phyloP scores from a whole-genome alignment of 2,888 invertebrate species.

The Melanostoma mellinum region DNA sequence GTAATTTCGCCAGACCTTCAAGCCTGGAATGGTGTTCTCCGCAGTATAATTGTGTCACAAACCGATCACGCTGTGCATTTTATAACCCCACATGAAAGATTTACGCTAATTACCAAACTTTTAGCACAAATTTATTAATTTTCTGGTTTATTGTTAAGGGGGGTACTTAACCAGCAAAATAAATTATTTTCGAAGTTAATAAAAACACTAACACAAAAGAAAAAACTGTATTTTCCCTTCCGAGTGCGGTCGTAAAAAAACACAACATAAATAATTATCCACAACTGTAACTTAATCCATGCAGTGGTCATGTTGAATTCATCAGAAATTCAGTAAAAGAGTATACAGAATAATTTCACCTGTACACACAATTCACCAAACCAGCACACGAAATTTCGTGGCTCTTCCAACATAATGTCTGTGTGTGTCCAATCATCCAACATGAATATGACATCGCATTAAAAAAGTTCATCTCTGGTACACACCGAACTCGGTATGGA shows the following conservation, averaged over 20 bases:
- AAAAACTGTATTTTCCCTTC: slow-evolving; percentile 6
- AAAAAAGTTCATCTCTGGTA: slow-evolving; percentile 44
- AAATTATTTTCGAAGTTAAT: slow-evolving; percentile 29
- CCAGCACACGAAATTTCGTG: slow-evolving; percentile 39
- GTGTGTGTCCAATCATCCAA: slow-evolving; percentile 53
- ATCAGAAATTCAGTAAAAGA: slow-evolving; percentile 34
- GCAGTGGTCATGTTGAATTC: slow-evolving; percentile 56
- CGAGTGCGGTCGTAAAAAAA: slow-evolving; percentile 37
- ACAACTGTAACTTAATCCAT: slow-evolving; percentile 61
- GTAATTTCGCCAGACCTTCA: too few relatives aligned
- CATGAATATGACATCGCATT: slow-evolving; percentile 69
- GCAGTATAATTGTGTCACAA: slow-evolving; percentile 60
- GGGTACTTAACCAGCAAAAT: neutral
- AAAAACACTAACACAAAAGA: slow-evolving; percentile 17
- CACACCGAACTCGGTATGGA: neutral
- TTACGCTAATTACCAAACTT: slow-evolving; percentile 67
- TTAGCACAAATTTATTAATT: slow-evolving; percentile 22
- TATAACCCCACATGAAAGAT: slow-evolving; percentile 41
- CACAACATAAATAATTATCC: slow-evolving; percentile 38
- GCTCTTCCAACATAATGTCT: slow-evolving; percentile 30
- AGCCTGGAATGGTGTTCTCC: too few relatives aligned
- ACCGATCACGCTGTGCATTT: slow-evolving; percentile 63
- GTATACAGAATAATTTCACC: slow-evolving; percentile 26
- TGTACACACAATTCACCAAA: slow-evolving; percentile 7
- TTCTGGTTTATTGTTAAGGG: slow-evolving; percentile 10